Percentiles rank a stretch among this genome's conserved stretches.
Conservation (phyloP, 2,113 vertebrate species). For the Chamaea fasciata region DNA sequence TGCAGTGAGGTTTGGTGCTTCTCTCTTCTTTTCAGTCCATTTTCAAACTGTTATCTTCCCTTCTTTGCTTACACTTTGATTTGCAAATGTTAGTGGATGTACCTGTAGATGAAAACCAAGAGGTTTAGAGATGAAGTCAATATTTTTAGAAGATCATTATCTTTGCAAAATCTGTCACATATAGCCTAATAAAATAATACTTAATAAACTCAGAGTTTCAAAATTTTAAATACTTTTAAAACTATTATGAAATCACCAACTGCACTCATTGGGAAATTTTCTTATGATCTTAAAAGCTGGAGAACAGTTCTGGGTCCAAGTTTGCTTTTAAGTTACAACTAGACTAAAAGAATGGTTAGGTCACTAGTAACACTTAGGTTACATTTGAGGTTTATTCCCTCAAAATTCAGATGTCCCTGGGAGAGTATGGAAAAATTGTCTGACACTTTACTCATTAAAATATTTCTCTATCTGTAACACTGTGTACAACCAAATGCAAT, state of each 20-base stretch:
- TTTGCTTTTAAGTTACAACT: background rate
- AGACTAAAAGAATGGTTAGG: background rate
- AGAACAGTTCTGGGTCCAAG: background rate
- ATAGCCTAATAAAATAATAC: background rate
- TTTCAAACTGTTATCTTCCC: background rate
- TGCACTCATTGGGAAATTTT: background rate
- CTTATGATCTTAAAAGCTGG: background rate
- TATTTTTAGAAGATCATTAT: background rate
- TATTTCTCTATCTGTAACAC: background rate
- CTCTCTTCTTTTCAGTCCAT: background rate
- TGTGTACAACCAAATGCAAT: background rate
- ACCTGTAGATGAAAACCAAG: background rate
- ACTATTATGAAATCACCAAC: background rate
- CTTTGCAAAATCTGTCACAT: background rate
- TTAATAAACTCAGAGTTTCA: background rate
- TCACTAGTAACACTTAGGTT: background rate
- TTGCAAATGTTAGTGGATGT: background rate
- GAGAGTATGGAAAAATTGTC: background rate
- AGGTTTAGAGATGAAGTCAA: background rate
- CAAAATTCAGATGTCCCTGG: background rate
- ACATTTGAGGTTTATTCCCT: background rate
- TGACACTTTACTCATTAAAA: background rate
- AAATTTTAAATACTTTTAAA: background rate
- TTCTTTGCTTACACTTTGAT: background rate
- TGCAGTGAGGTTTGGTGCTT: accelerated